Base-by-base conservation (phyloP, 1,140 invertebrate genomes). In the Neodiprion pinetum region DNA sequence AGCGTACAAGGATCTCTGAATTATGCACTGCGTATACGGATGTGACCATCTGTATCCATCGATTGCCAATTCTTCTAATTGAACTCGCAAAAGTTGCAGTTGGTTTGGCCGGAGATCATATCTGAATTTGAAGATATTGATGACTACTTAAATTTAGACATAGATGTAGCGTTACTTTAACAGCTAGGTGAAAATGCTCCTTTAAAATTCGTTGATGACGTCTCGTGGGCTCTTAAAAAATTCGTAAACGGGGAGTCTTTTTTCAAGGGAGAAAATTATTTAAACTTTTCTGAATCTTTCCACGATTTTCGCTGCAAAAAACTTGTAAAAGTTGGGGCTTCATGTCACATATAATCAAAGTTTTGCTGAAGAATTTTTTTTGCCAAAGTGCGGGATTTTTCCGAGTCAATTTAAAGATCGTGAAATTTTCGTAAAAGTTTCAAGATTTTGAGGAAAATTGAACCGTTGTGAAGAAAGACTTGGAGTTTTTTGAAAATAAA, bases 31-130 rank as follows among this genome's bases (percentile, higher is more conserved):
- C 0, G 95, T 95, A 84, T 95, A 96, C 0, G 92, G 90, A 84
- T 96, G 92, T 75, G 91, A 91, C 95, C 95, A 96, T 75, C 93
- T 90, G 85, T 95, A 96, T 0, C 94, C 94, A 12, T 91, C 87
- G 1, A 89, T 86, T 70, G 94, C 91, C 47, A 96, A 87, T 72
- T 90, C 88, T 79, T 93, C 91, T 75, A 95, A 88, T 85, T 95
- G 93, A 17, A 85, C 84, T 79, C 94, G 93, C 74, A 96, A 88
- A 75, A 91, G 86, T 70, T 93, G 90, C 71, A 95, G 86, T 74
- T 92, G 91, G 40, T 90, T 90, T 4, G 90, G 87, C 66, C 89
- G 90, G 79, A 95, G 88, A 73, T 92, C 90, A 83, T 92, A 93
- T 78, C 92, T 93, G 78, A 1, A 76, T 50, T 76, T 79, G 50